These are phyloP conservation scores for Emys orbicularis DNA, from an alignment of 2,797 vertebrate genomes.

Conservation along the genomic window DNA sequence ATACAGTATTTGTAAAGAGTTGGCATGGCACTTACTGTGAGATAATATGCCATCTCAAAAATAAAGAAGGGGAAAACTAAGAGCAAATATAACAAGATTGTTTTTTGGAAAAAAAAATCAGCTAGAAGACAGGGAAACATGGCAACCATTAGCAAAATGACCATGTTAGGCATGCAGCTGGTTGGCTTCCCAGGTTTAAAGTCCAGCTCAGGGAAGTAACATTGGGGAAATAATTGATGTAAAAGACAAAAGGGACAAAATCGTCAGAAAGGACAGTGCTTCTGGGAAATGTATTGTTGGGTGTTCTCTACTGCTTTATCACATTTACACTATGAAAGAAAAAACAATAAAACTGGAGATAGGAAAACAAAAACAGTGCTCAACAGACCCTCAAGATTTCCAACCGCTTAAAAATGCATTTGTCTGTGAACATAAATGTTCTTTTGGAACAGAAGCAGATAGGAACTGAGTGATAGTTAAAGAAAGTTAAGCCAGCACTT, in stretches of 20 bases:
- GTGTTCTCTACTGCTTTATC: not conserved
- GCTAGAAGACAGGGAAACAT: not conserved
- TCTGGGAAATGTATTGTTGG: not conserved
- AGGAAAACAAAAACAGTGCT: not conserved
- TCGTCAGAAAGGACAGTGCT: not conserved
- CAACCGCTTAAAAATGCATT: not conserved
- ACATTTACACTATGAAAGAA: not conserved
- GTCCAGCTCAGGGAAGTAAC: not conserved
- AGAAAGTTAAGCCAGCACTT: not conserved
- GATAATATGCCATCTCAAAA: not conserved
- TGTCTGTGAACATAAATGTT: not conserved
- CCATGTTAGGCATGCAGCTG: not conserved
- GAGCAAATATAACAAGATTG: not conserved
- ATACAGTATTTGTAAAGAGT: conserved; percentile 22
- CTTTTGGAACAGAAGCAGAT: not conserved
- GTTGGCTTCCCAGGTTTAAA: not conserved
- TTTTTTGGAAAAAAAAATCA: not conserved
- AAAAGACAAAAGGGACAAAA: not conserved
- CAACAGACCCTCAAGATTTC: not conserved
- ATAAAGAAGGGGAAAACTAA: not conserved
- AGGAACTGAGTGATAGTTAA: not conserved
- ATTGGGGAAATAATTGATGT: not conserved
- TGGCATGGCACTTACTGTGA: conserved; percentile 28
- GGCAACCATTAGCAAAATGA: not conserved
- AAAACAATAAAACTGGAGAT: not conserved